Evolutionary conservation across 2,888 invertebrate genomes (phyloP).

Genomic region (Chrysina gloriosa): DNA sequence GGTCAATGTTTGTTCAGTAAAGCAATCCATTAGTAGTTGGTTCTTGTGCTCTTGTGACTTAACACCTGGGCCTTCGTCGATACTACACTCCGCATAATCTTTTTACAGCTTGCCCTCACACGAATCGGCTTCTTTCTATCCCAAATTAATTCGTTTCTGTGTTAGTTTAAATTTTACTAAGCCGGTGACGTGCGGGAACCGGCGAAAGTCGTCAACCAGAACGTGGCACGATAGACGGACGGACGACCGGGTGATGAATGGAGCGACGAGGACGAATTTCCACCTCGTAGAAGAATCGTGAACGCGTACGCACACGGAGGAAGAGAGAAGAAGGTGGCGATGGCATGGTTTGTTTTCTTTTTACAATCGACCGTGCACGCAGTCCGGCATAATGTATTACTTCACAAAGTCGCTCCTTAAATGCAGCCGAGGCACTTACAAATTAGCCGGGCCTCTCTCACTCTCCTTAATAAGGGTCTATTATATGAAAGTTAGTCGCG

Average conservation of each 20-base stretch:
- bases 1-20: conserved; percentile 54
- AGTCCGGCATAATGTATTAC: conserved; percentile 51
- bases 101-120: conserved; percentile 55
- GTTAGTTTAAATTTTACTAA: conserved; percentile 26
- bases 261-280: conserved; percentile 31
- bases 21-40: conserved; percentile 49
- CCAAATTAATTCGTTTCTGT: conserved; percentile 40
- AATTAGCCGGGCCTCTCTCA: conserved; percentile 42
- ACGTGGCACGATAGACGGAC: background rate
- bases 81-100: conserved; percentile 53
- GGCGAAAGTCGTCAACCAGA: background rate
- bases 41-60: conserved; percentile 52
- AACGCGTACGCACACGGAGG: too few species aligned
- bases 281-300: conserved; percentile 24
- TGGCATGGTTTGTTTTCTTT: conserved; percentile 48
- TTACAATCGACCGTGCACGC: conserved; percentile 50
- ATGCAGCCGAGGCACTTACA: conserved; percentile 49
- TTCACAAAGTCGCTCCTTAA: conserved; percentile 50
- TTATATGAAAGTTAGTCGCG: conserved; percentile 30
- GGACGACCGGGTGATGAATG: conserved; percentile 32
- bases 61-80: conserved; percentile 56
- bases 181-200: background rate
- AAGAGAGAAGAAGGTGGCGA: background rate
- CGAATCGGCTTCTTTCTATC: conserved; percentile 48
- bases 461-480: conserved; percentile 44